Evolutionary conservation across 2,888 invertebrate genomes (phyloP).

Genomic region (Tenthredo distinguenda): DNA sequence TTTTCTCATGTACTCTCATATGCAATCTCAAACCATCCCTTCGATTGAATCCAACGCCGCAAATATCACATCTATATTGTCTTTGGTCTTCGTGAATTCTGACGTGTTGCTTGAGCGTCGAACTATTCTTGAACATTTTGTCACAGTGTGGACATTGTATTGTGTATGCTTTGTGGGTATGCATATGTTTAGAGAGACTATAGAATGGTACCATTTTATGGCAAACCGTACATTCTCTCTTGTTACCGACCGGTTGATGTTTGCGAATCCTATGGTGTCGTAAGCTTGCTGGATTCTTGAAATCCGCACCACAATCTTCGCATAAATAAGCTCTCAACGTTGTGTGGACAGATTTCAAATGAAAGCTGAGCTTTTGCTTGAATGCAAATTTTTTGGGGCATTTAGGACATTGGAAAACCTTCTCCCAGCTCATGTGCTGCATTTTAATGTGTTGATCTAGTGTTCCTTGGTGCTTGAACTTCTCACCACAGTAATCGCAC

Average conservation of each 20-base stretch:
- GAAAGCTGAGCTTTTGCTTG: constrained; percentile 75
- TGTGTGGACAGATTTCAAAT: constrained; percentile 75
- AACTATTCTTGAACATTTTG: constrained; percentile 76
- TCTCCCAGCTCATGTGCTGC: constrained; percentile 75
- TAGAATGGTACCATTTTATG: constrained; percentile 75
- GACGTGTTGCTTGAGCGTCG: constrained; percentile 75
- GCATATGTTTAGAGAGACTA: constrained; percentile 77
- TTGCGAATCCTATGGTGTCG: constrained; percentile 75
- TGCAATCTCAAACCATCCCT: constrained; percentile 74
- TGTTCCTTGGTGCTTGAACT: constrained; percentile 75
- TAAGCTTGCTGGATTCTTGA: constrained; percentile 75
- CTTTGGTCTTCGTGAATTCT: constrained; percentile 76
- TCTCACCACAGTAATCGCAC: constrained; percentile 75
- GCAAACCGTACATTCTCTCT: constrained; percentile 74
- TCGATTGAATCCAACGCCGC: constrained; percentile 75
- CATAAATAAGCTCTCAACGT: constrained; percentile 73
- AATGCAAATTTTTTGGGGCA: constrained; percentile 76
- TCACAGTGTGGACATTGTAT: constrained; percentile 76
- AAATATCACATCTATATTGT: constrained; percentile 75
- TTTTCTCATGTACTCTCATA: constrained; percentile 74
- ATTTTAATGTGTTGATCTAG: constrained; percentile 75
- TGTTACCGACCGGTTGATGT: constrained; percentile 73
- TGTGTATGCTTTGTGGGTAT: constrained; percentile 75
- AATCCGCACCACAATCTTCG: constrained; percentile 76
- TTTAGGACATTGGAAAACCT: constrained; percentile 74